Evolutionary conservation across 2,113 vertebrate species (phyloP).

Genomic region (Aviceda subcristata): DNA sequence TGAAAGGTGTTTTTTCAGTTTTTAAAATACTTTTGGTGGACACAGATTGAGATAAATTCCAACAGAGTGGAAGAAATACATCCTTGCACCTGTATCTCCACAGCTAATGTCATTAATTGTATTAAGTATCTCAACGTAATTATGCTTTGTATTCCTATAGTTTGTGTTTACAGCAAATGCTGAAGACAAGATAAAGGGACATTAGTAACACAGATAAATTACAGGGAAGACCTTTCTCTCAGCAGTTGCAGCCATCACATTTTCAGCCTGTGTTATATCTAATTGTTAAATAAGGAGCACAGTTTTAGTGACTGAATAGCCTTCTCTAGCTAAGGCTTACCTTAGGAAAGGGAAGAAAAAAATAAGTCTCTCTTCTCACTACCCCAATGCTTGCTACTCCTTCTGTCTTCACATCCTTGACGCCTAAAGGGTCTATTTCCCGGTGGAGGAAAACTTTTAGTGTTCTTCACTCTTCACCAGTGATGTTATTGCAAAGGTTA

Average conservation of each 20-base stretch:
- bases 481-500: constrained; percentile 31
- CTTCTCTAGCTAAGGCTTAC: constrained; percentile 7
- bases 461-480: not conserved
- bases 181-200: not conserved
- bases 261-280: not conserved
- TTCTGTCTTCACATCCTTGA: not conserved
- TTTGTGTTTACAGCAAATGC: not conserved
- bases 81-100: not conserved
- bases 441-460: not conserved
- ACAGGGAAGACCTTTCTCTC: not conserved
- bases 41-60: constrained; percentile 42
- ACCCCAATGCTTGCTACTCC: not conserved
- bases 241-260: not conserved
- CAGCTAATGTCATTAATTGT: not conserved
- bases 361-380: constrained; percentile 27
- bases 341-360: not conserved
- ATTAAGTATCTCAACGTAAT: not conserved
- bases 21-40: constrained; percentile 16
- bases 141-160: not conserved
- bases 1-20: not conserved
- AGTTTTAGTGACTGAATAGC: not conserved
- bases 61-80: not conserved
- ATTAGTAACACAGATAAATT: not conserved
- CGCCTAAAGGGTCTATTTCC: constrained; percentile 26
- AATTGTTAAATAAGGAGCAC: not conserved